These are phyloP conservation scores for Pollachius pollachius DNA, from an alignment of 2,113 vertebrate genomes.

Conservation along the genomic window DNA sequence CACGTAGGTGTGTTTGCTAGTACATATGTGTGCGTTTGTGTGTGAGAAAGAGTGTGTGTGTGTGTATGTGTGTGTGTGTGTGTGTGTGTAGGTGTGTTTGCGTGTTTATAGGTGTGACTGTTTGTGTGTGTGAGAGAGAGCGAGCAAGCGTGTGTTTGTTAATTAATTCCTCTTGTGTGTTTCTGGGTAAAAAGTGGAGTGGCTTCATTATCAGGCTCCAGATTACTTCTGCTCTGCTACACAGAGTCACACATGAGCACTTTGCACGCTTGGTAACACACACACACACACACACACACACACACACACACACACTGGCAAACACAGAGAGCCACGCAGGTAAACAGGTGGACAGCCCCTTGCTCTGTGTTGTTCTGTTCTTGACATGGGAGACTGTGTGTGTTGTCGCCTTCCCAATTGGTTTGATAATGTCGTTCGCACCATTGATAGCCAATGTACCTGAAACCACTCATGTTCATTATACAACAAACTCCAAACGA, in stretches of 20 bases:
- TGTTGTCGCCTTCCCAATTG: neutral
- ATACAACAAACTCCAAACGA: no score
- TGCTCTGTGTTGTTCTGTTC: neutral
- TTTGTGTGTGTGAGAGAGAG: neutral
- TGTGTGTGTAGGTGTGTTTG: neutral
- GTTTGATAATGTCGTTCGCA: no score
- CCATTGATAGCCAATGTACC: no score
- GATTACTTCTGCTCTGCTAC: slow-evolving; percentile 1
- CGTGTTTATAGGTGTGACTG: neutral
- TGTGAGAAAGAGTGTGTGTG: neutral
- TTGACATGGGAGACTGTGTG: slow-evolving; percentile 6
- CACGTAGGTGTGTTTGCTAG: neutral
- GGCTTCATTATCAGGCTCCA: neutral
- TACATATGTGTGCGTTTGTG: neutral
- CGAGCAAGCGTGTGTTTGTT: neutral
- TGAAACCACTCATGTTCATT: no score
- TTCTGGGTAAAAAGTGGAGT: slow-evolving; percentile 9
- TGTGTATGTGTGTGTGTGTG: neutral
- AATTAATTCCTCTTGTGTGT: slow-evolving; percentile 13
- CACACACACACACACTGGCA: slow-evolving; percentile 1
- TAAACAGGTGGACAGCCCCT: slow-evolving; percentile 1
- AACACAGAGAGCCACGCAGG: neutral
- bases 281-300: slow-evolving; percentile 11
- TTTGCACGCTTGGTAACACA: neutral
- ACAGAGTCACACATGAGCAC: slow-evolving; percentile 2